phyloP scores from a whole-genome alignment of 92 coral and sea anemone species.

The Porites lobata region DNA sequence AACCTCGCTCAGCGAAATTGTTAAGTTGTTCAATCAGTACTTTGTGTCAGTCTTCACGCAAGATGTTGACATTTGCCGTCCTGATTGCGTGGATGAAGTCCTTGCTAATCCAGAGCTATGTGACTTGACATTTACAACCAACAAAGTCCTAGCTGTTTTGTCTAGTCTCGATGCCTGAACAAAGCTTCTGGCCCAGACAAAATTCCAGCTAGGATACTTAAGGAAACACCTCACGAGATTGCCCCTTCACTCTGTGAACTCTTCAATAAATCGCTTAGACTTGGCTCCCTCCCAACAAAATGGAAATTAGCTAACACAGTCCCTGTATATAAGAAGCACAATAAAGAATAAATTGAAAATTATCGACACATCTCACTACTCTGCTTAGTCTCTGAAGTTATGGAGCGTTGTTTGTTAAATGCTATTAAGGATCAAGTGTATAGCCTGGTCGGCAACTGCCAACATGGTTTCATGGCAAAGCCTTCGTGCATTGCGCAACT shows the following conservation, averaged over 20 bases:
- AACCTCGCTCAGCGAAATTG: background rate
- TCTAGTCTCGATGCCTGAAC: slow-evolving; percentile 35
- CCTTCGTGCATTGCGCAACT: background rate
- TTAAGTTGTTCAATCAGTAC: no score
- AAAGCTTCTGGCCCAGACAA: slow-evolving; percentile 57
- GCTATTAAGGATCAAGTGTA: background rate
- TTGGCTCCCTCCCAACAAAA: background rate
- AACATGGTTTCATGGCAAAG: background rate
- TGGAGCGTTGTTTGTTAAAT: slow-evolving; percentile 19
- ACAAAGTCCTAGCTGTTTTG: slow-evolving; percentile 22
- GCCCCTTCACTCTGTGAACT: background rate
- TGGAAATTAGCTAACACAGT: background rate
- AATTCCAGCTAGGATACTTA: background rate
- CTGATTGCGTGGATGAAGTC: slow-evolving; percentile 3
- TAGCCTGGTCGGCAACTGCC: background rate
- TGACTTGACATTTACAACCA: background rate
- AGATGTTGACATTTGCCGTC: background rate
- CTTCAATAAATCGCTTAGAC: background rate
- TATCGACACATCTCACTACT: slow-evolving; percentile 61
- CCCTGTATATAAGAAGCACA: no score
- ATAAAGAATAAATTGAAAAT: slow-evolving; percentile 42
- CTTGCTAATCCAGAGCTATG: background rate
- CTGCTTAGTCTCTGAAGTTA: slow-evolving; percentile 40
- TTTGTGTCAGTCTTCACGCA: slow-evolving; percentile 1
- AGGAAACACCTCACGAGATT: background rate